Percentiles rank a stretch among this genome's conserved stretches.
Conservation (phyloP, 2,888 invertebrate species). For the Erebia ligea region DNA sequence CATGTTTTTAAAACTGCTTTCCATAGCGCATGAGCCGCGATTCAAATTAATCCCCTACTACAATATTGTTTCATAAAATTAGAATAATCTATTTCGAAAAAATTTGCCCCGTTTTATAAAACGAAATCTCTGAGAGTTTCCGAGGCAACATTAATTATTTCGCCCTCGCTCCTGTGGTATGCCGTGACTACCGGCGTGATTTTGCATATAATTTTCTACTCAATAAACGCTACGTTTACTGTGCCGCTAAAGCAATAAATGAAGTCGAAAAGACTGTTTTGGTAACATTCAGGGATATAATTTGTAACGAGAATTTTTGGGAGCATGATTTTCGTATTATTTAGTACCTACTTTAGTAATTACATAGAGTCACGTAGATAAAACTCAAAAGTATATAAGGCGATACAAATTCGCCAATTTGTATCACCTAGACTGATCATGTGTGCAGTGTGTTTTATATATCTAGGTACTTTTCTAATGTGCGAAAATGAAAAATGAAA, state of each 20-base stretch:
- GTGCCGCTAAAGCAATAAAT: constrained; percentile 44
- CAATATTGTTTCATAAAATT: constrained; percentile 67
- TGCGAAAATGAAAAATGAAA: no score
- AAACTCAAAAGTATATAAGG: no score
- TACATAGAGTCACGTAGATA: no score
- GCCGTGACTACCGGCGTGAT: constrained; percentile 72
- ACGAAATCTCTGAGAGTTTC: constrained; percentile 57
- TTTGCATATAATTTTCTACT: constrained; percentile 80
- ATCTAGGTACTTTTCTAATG: no score
- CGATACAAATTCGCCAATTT: no score
- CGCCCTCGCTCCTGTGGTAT: constrained; percentile 59
- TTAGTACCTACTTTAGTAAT: no score
- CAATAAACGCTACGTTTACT: constrained; percentile 62
- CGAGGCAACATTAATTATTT: constrained; percentile 71
- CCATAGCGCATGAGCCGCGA: constrained; percentile 66
- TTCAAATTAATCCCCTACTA: constrained; percentile 75
- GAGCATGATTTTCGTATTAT: constrained; percentile 7
- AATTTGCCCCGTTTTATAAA: constrained; percentile 52
- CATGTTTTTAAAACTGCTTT: constrained; percentile 80
- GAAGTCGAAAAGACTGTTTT: constrained; percentile 33
- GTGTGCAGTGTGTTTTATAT: no score
- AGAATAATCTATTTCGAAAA: constrained; percentile 62
- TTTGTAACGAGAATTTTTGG: not conserved
- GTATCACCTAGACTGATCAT: no score
- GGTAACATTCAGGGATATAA: constrained; percentile 20